Evolutionary conservation across 2,113 vertebrate species (phyloP).

Genomic region (Delphinus delphis): DNA sequence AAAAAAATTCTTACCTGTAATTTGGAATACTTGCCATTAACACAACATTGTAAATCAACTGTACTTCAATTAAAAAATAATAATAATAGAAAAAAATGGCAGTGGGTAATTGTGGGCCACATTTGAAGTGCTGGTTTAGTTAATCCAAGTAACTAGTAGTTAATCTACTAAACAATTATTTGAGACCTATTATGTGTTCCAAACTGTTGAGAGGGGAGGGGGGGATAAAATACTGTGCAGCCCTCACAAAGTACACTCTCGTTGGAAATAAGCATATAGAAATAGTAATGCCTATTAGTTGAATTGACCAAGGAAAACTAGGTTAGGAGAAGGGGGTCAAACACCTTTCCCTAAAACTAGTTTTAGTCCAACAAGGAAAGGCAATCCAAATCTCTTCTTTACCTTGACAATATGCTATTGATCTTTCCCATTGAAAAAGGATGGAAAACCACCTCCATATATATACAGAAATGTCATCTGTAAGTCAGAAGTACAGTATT

Average conservation of each 20-base stretch:
- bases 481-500: not conserved
- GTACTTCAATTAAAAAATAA: no score
- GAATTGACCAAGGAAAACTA: not conserved
- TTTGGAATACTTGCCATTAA: not conserved
- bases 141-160: not conserved
- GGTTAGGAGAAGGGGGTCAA: not conserved
- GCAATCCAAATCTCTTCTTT: not conserved
- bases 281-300: not conserved
- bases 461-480: not conserved
- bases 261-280: not conserved
- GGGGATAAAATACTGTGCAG: not conserved
- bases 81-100: not conserved
- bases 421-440: not conserved
- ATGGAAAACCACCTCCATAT: not conserved
- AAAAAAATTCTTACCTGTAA: not conserved
- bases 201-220: not conserved
- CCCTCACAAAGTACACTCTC: not conserved
- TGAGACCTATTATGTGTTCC: not conserved
- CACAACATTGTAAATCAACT: no score
- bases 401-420: not conserved
- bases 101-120: not conserved
- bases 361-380: not conserved
- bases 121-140: not conserved
- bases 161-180: not conserved
- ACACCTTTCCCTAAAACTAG: not conserved